Evolutionary conservation across 2,113 vertebrate species (phyloP).

Genomic region (Anoplopoma fimbria): DNA sequence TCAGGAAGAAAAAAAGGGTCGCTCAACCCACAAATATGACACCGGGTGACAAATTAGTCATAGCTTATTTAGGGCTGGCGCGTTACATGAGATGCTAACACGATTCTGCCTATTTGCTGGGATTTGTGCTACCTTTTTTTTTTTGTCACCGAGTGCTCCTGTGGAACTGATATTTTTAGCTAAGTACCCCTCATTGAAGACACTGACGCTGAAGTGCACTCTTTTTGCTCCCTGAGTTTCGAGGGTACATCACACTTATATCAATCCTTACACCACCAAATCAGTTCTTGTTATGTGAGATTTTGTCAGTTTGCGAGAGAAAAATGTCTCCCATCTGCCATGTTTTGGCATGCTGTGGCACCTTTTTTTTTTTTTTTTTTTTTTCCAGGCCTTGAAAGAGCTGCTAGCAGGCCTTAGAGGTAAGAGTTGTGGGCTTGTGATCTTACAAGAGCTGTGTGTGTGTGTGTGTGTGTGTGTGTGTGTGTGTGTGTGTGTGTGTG

Average conservation of each 20-base stretch:
- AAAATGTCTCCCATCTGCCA: slow-evolving; percentile 64
- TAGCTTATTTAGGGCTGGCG: slow-evolving; percentile 61
- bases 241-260: slow-evolving; percentile 48
- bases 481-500: slow-evolving; percentile 7
- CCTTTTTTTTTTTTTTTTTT: background rate
- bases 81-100: slow-evolving; percentile 39
- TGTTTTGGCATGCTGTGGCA: slow-evolving; percentile 42
- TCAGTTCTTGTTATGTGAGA: slow-evolving; percentile 46
- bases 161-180: slow-evolving; percentile 63
- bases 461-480: slow-evolving; percentile 13
- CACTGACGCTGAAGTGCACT: slow-evolving; percentile 44
- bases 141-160: slow-evolving; percentile 19
- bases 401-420: slow-evolving; percentile 48
- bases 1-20: slow-evolving; percentile 51
- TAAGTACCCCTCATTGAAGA: slow-evolving; percentile 53
- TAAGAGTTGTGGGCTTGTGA: slow-evolving; percentile 39
- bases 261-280: slow-evolving; percentile 42
- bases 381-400: slow-evolving; percentile 52
- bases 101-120: slow-evolving; percentile 40
- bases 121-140: slow-evolving; percentile 45
- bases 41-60: slow-evolving; percentile 57
- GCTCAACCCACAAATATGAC: slow-evolving; percentile 58
- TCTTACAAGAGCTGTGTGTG: slow-evolving; percentile 43
- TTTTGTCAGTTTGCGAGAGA: slow-evolving; percentile 50
- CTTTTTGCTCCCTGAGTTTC: slow-evolving; percentile 37